Evolutionary conservation across 1,140 invertebrate genomes (phyloP).

Genomic region (Drosophila lini): DNA sequence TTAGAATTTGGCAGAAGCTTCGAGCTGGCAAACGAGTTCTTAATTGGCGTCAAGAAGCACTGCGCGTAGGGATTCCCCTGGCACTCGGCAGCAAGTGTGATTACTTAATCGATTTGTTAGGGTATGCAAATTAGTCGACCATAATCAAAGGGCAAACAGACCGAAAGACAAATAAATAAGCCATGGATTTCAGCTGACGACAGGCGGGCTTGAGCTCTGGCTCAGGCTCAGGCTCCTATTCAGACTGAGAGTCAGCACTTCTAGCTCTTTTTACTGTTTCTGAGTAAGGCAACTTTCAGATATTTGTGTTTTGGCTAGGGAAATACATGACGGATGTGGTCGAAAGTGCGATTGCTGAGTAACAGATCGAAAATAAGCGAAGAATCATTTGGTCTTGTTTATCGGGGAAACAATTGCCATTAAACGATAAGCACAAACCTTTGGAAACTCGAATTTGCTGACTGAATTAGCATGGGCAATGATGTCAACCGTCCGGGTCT

Average conservation of each 20-base stretch:
- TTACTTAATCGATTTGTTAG: constrained; percentile 27
- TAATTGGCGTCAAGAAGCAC: constrained; percentile 30
- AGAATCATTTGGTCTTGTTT: constrained; percentile 50
- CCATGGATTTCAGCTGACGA: constrained; percentile 8
- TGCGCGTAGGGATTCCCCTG: constrained; percentile 13
- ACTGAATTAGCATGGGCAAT: constrained; percentile 52
- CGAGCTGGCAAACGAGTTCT: constrained; percentile 30
- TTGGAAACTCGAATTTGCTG: constrained; percentile 19
- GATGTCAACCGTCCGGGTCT: constrained; percentile 56
- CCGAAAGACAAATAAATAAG: constrained; percentile 24
- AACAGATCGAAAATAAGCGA: constrained; percentile 49
- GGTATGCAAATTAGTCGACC: constrained; percentile 14
- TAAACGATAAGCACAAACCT: constrained; percentile 69
- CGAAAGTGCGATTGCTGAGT: constrained; percentile 44
- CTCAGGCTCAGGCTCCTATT: not conserved
- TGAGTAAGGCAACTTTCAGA: constrained; percentile 33
- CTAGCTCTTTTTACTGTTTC: not conserved
- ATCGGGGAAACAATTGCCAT: constrained; percentile 34
- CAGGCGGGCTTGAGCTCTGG: not conserved
- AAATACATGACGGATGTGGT: constrained; percentile 19
- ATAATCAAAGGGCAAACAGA: constrained; percentile 32
- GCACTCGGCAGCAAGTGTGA: not conserved
- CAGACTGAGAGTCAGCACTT: constrained; percentile 19
- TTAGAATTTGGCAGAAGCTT: constrained; percentile 1
- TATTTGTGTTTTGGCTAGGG: not conserved